These are phyloP conservation scores for Hylaeus volcanicus DNA, from an alignment of 1,140 invertebrate species.

Conservation along the genomic window DNA sequence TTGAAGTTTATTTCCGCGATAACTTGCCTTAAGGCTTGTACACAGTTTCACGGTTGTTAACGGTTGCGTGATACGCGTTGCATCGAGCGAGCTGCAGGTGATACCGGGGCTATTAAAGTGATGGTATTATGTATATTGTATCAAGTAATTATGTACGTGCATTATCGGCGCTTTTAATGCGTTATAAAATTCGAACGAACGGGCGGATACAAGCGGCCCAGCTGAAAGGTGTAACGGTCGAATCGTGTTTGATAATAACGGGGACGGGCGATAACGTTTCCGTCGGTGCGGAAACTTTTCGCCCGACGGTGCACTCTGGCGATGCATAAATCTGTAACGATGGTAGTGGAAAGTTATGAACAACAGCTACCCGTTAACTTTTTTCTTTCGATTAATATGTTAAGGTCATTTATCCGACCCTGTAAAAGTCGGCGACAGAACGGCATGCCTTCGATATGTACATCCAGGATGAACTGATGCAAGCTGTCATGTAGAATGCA, in stretches of 20 bases:
- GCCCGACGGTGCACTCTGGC: background rate
- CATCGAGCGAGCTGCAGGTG: slow-evolving; percentile 38
- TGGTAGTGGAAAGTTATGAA: background rate
- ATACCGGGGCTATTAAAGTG: slow-evolving; percentile 57
- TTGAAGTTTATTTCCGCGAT: slow-evolving; percentile 31
- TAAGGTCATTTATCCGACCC: background rate
- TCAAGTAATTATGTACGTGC: slow-evolving; percentile 49
- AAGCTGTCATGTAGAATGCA: too few species aligned
- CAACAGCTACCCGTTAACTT: slow-evolving; percentile 1
- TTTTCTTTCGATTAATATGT: slow-evolving; percentile 27
- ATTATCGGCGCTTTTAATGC: slow-evolving; percentile 61
- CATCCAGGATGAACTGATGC: too few species aligned
- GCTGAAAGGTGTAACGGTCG: slow-evolving; percentile 45
- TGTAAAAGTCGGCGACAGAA: too few species aligned
- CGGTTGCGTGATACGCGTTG: slow-evolving; percentile 33
- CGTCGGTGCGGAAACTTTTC: slow-evolving; percentile 49
- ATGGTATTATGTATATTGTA: slow-evolving; percentile 59
- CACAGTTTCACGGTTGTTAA: slow-evolving; percentile 35
- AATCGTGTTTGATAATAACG: slow-evolving; percentile 59
- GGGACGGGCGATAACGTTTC: slow-evolving; percentile 40
- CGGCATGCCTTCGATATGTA: too few species aligned
- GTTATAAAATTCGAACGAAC: slow-evolving; percentile 54
- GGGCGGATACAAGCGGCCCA: background rate
- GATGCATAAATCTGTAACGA: slow-evolving; percentile 15
- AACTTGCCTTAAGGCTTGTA: slow-evolving; percentile 22